A percentile compares a stretch with the other conserved stretches of the same genome.
Conservation (phyloP, 2,797 vertebrate species). For the Acrossocheilus wenchowensis region DNA sequence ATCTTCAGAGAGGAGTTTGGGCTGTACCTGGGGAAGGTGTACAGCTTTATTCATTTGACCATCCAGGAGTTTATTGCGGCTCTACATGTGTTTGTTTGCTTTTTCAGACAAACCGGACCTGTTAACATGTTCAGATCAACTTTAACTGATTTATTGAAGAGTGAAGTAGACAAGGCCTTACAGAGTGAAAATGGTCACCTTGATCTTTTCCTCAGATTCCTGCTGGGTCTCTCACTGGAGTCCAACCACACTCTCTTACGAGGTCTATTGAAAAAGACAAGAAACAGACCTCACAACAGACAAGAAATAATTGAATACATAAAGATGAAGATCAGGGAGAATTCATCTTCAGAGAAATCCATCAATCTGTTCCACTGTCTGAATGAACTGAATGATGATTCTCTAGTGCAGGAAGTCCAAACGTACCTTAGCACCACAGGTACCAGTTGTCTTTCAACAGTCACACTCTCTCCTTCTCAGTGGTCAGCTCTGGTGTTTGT, state of each 20-base stretch:
- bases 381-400: constrained; percentile 3
- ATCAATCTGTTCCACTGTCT: neutral
- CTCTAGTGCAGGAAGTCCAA: neutral
- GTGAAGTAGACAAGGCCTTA: neutral
- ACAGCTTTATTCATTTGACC: no score
- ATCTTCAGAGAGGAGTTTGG: no score
- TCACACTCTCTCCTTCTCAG: neutral
- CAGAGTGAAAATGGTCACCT: no score
- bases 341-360: neutral
- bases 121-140: no score
- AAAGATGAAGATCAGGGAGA: neutral
- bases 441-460: neutral
- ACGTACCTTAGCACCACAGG: neutral
- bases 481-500: constrained; percentile 11
- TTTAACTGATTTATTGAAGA: no score
- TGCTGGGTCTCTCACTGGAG: neutral
- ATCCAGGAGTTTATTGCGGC: no score
- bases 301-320: neutral
- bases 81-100: no score
- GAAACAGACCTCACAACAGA: neutral
- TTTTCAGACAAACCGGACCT: no score
- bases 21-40: no score
- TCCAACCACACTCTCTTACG: neutral
- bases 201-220: no score
- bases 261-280: neutral